phyloP scores from a whole-genome alignment of 1,140 invertebrate species.

The Paraescarpia echinospica region DNA sequence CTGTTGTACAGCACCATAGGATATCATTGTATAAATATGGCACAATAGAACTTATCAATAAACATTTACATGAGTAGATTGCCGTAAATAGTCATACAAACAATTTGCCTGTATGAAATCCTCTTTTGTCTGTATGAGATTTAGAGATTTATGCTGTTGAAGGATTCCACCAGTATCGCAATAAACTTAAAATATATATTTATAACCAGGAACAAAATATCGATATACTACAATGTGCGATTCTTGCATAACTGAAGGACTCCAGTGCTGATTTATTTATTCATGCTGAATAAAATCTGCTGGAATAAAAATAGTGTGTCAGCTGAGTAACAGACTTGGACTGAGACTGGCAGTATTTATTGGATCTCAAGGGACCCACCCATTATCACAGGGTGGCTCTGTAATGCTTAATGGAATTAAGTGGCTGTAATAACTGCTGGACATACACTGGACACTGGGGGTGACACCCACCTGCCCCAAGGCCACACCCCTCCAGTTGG shows the following conservation, averaged over 20 bases:
- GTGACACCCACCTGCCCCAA: neutral
- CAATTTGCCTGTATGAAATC: too few species aligned
- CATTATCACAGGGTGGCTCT: neutral
- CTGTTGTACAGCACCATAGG: too few species aligned
- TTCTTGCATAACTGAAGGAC: neutral
- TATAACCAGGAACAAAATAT: neutral
- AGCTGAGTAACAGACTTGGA: neutral
- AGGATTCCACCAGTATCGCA: neutral
- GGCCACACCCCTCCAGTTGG: neutral
- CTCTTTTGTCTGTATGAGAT: too few species aligned
- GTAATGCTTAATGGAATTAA: constrained; percentile 1
- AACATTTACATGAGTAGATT: too few species aligned
- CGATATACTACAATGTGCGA: neutral
- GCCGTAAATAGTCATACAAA: too few species aligned
- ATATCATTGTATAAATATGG: too few species aligned
- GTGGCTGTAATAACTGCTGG: neutral
- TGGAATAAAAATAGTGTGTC: neutral
- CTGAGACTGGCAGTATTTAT: neutral
- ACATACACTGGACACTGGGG: neutral
- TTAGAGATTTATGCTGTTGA: too few species aligned
- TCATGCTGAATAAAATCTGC: neutral
- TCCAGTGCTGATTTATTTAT: neutral
- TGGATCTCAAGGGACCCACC: neutral
- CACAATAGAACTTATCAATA: too few species aligned
- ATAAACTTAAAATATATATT: neutral